These are phyloP conservation scores for Chromis chromis DNA, from an alignment of 2,797 vertebrate genomes.

Conservation along the genomic window DNA sequence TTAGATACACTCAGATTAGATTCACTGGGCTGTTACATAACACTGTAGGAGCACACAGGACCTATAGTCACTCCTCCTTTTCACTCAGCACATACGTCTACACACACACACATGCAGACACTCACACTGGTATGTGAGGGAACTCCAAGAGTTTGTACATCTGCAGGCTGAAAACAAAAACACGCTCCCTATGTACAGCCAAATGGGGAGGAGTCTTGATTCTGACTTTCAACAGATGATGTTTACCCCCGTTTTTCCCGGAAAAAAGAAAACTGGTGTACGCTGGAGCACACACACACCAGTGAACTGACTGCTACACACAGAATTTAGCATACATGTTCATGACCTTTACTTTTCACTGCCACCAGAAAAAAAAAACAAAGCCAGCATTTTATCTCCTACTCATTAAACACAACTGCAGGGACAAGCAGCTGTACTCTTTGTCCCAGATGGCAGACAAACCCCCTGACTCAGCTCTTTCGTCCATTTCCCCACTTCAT, in stretches of 20 bases:
- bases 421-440: slow-evolving; percentile 19
- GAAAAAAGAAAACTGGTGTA: slow-evolving; percentile 48
- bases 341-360: slow-evolving; percentile 48
- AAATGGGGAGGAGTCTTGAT: slow-evolving; percentile 60
- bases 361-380: background rate
- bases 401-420: slow-evolving; percentile 12
- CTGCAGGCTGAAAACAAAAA: slow-evolving; percentile 72
- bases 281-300: slow-evolving; percentile 28
- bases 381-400: slow-evolving; percentile 20
- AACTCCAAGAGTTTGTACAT: slow-evolving; percentile 63
- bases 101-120: slow-evolving; percentile 19
- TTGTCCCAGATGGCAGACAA: slow-evolving; percentile 22
- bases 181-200: slow-evolving; percentile 45
- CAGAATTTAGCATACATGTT: slow-evolving; percentile 13
- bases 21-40: slow-evolving; percentile 66
- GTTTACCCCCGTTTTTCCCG: slow-evolving; percentile 66
- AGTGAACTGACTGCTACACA: background rate
- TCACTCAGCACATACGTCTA: slow-evolving; percentile 1
- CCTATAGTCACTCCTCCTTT: slow-evolving; percentile 14
- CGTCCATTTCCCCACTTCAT: background rate
- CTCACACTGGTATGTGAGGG: slow-evolving; percentile 43
- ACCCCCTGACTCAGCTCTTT: slow-evolving; percentile 11
- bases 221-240: slow-evolving; percentile 67
- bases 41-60: slow-evolving; percentile 6
- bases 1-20: slow-evolving; percentile 52